Base-by-base conservation (phyloP, 2,113 vertebrate species). In the Catagonus wagneri region DNA sequence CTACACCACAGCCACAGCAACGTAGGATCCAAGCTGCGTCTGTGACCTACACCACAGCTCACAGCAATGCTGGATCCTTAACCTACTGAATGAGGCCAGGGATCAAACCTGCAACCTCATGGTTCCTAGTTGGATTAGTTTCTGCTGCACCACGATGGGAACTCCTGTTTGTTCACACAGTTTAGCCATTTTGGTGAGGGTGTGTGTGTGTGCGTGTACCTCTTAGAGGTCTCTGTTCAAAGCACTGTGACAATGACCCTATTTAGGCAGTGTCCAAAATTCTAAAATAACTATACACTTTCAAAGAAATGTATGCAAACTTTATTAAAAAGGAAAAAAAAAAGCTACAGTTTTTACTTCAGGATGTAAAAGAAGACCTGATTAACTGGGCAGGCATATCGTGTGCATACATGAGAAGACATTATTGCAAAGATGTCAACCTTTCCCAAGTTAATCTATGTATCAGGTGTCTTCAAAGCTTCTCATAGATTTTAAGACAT, bases 161-260 rank as follows among this genome's bases (percentile, higher is more conserved):
- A n/a, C n/a, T n/a, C n/a, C n/a, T 65, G 94, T 87, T 63, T 84
- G 12, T 76, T 91, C 50, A 17, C 29, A 56, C 25, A 63, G 13
- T 84, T 90, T 74, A 89, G 54, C 39, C 23, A 32, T 79, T 92
- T 27, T 58, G n/a, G 3, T 20, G 76, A 58, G 20, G 34, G 54
- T 54, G 19, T 16, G 44, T 34, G 0, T 63, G 54, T 54, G 19
- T 16, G 44, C 29, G 0, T 63, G 32, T 8, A 32, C 23, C 13
- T 90, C 79, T 76, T 32, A 52, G 71, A 80, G 27, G 29, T 52
- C 87, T 93, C 36, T 90, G 16, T 76, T 94, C 50, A 83, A 95
- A 81, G 89, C 14, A 74, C 56, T 15, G 25, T 39, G 68, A 39
- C n/a, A 60, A 60, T 56, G 44, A 81, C 27, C 32, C 23, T 17